Base-by-base conservation (phyloP, 2,888 invertebrate species). In the Baronia brevicornis region DNA sequence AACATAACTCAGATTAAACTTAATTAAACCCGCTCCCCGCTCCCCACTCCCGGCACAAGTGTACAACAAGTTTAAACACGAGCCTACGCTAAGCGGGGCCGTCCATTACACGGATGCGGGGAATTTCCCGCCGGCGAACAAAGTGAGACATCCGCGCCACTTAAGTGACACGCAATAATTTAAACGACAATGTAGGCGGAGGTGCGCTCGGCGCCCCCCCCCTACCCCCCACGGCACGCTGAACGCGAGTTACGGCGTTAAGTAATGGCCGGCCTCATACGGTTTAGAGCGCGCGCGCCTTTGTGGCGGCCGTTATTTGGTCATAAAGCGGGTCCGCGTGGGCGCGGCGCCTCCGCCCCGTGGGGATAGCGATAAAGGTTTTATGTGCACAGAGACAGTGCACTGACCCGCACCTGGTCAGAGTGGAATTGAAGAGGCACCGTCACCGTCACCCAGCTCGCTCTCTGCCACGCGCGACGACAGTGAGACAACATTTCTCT, bases 191-290 rank as follows among this genome's bases (percentile, higher is more conserved):
- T 66, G 66, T 57, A 51, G 48, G 52, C 40, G 31, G 37, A 47
- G 55, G 52, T 50, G 62, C 48, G 63, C 48, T 54, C 42, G 52
- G 47, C 54, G 36, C 39, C 45, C 36, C 44, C 43, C n/a, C 48
- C 54, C 42, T 51, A 48, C 54, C 35, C 39, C 45, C 36, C 44
- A 41, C 39, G 36, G 44, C 49, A 37, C 48, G 51, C 60, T 72
- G 71, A 75, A 70, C 66, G 70, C 64, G 63, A 80, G 69, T 75
- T 72, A 78, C 66, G 66, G 69, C 64, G 66, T 59, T 66, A 68
- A 71, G 69, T 74, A 70, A 74, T 65, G 63, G 58, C 50, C 40
- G 46, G 52, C 49, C 58, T 54, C 57, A 53, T 52, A 44, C 37
- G 46, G 45, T 49, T 55, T 53, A 53, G 50, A 51, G 49, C 48